Percentiles rank a stretch among this genome's conserved stretches.
Evolutionary conservation across 2,797 vertebrate genomes (phyloP).

Genomic region (Pseudomugil gertrudae): DNA sequence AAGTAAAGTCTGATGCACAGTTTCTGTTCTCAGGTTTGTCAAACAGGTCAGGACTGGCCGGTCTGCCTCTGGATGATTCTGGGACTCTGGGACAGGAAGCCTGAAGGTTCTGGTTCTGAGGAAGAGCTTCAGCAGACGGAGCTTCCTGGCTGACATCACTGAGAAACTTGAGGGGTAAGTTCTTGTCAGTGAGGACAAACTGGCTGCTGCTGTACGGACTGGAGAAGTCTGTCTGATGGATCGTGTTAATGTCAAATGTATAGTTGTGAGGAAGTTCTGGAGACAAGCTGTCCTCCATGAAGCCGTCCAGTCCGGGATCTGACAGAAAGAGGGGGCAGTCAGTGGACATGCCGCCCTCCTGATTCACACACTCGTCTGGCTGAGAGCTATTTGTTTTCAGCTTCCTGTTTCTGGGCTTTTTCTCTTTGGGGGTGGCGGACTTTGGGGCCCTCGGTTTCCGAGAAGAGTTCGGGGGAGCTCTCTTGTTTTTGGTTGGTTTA

Average conservation of each 20-base stretch:
- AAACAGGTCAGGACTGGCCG: conserved; percentile 89
- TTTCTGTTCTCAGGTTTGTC: conserved; percentile 84
- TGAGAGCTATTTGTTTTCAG: conserved; percentile 75
- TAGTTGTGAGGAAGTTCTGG: conserved; percentile 94
- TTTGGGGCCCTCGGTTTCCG: conserved; percentile 86
- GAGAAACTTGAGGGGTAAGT: conserved; percentile 93
- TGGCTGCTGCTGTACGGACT: conserved; percentile 94
- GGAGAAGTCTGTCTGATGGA: conserved; percentile 93
- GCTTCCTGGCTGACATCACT: conserved; percentile 93
- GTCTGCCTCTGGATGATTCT: conserved; percentile 75
- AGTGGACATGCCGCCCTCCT: conserved; percentile 81
- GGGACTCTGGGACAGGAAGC: conserved; percentile 31
- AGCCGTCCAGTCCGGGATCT: conserved; percentile 91
- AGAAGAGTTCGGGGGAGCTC: conserved; percentile 72
- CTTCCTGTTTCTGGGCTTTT: conserved; percentile 81
- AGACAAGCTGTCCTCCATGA: conserved; percentile 94
- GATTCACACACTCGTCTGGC: conserved; percentile 62
- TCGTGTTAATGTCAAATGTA: conserved; percentile 94
- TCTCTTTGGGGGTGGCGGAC: conserved; percentile 82
- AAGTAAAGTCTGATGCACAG: conserved; percentile 72
- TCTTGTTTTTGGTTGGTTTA: conserved; percentile 81
- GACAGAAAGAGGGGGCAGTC: conserved; percentile 87
- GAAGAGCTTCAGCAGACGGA: conserved; percentile 72
- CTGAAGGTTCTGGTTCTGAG: not conserved
- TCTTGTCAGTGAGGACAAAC: conserved; percentile 95